phyloP scores from a whole-genome alignment of 2,888 invertebrate species.

The Epistrophe grossulariae region DNA sequence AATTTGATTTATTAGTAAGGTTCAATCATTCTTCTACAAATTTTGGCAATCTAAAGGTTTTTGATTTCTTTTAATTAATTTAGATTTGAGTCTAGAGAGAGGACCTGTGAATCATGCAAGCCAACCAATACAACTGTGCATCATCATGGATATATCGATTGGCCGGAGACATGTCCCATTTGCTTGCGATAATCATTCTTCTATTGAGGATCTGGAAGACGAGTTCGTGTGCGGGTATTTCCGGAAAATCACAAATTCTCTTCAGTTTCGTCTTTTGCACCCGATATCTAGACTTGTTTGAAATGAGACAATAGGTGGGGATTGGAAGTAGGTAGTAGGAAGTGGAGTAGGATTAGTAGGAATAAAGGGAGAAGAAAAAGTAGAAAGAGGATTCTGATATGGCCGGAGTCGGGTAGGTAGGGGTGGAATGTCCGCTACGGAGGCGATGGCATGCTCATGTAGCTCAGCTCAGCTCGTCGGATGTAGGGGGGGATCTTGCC shows the following conservation, averaged over 20 bases:
- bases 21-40: constrained; percentile 24
- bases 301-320: too few relatives aligned
- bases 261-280: constrained; percentile 97
- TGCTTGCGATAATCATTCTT: constrained; percentile 97
- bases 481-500: too few relatives aligned
- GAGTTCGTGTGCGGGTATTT: constrained; percentile 99
- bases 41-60: not conserved
- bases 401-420: too few relatives aligned
- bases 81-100: constrained; percentile 31
- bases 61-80: constrained; percentile 27
- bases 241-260: constrained; percentile 97
- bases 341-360: too few relatives aligned
- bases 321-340: too few relatives aligned
- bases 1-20: not conserved
- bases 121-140: not conserved
- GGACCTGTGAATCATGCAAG: constrained; percentile 78
- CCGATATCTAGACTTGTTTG: constrained; percentile 97
- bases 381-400: too few relatives aligned
- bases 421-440: too few relatives aligned
- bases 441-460: too few relatives aligned
- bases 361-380: too few relatives aligned
- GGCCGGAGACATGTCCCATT: constrained; percentile 97
- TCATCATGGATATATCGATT: constrained; percentile 98
- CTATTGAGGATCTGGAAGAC: constrained; percentile 99
- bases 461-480: too few relatives aligned